Base-by-base conservation (phyloP, 2,113 vertebrate genomes). In the Furnarius figulus region DNA sequence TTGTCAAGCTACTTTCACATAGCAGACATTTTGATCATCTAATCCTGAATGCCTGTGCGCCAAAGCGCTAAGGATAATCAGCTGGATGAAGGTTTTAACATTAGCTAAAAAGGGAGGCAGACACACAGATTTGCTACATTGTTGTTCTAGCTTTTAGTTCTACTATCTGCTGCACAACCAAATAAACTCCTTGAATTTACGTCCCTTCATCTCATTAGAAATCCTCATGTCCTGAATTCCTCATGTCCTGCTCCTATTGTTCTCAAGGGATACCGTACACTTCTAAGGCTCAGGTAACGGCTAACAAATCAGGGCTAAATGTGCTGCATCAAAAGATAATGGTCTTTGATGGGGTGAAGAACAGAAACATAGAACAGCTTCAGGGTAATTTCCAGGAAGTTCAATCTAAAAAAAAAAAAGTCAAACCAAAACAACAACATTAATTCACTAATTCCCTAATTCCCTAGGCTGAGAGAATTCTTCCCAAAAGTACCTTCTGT, bases 381-480 rank as follows among this genome's bases (percentile, higher is more conserved):
- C 35, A 67, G 35, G 18, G 53, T 93, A 46, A 47, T 90, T 95
- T 96, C 83, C 67, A 95, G 75, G 33, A 96, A 87, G 6, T 35
- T 25, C 4, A 52, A 52, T 27, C 28, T 14, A 52, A 52, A 28
- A 52, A 65, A 80, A 53, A 30, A 18, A 16, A 30, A 52, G 8
- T 25, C 10, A n/a, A 65, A 23, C 18, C 30, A 44, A 42, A 31
- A 30, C 27, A 49, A 42, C 30, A 24, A 31, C 27, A 28, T 39
- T 40, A 30, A 63, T 63, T 63, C 27, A 28, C 28, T 28, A 30
- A 63, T 63, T 63, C 27, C 33, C 24, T 73, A 71, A 70, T 40
- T 87, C 12, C 12, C 4, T 12, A 65, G 12, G 3, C 31, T 79
- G 3, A 67, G 49, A 72, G 47, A 49, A 78, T 30, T 75, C 83